Evolutionary conservation across 2,888 invertebrate genomes (phyloP).

Genomic region (Lasius fuliginosus): DNA sequence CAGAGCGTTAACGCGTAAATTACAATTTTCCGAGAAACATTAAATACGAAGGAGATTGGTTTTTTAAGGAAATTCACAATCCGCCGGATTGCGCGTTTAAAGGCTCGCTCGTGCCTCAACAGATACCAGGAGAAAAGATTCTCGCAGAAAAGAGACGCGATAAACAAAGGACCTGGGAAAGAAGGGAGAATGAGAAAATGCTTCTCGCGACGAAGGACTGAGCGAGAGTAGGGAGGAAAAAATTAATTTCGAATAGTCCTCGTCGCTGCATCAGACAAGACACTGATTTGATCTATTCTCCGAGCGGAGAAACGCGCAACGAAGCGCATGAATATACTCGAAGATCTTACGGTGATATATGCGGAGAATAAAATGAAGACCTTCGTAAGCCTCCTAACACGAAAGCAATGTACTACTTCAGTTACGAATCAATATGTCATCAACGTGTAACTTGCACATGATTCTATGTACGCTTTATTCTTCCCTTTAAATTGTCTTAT

Average conservation of each 20-base stretch:
- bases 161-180: constrained; percentile 36
- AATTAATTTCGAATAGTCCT: constrained; percentile 68
- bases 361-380: constrained; percentile 77
- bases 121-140: constrained; percentile 22
- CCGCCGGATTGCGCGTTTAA: constrained; percentile 56
- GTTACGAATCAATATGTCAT: constrained; percentile 82
- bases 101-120: constrained; percentile 30
- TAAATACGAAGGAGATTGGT: constrained; percentile 76
- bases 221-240: constrained; percentile 50
- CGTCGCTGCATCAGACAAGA: constrained; percentile 63
- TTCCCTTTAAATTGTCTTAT: background rate
- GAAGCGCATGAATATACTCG: constrained; percentile 58
- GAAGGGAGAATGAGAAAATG: constrained; percentile 18
- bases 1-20: constrained; percentile 61
- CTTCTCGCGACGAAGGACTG: constrained; percentile 14
- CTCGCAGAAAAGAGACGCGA: constrained; percentile 2
- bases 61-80: constrained; percentile 76
- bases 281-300: constrained; percentile 67
- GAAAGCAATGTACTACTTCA: constrained; percentile 67
- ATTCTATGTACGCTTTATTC: background rate
- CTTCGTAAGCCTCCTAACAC: constrained; percentile 77
- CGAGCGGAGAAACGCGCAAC: constrained; percentile 17
- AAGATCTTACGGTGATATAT: constrained; percentile 69
- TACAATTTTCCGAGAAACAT: constrained; percentile 74
- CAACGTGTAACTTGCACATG: constrained; percentile 60